phyloP scores from a whole-genome alignment of 2,797 vertebrate species.

The Sebastes alutus region DNA sequence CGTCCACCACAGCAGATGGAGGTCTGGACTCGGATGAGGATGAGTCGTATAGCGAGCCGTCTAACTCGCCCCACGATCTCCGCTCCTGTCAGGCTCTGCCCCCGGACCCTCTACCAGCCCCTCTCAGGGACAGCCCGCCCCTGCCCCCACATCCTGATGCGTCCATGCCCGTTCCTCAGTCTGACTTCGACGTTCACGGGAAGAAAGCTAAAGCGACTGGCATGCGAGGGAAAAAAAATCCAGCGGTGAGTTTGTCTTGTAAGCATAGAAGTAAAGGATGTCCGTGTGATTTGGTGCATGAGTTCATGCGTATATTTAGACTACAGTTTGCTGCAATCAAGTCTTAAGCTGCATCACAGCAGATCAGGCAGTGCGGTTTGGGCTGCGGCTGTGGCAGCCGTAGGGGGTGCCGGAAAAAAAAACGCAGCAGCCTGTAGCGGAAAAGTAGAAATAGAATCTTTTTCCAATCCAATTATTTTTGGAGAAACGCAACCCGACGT shows the following conservation, averaged over 20 bases:
- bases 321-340: background rate
- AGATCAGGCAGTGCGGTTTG: no score
- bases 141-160: conserved; percentile 86
- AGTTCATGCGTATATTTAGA: background rate
- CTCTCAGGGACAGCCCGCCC: conserved; percentile 88
- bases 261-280: background rate
- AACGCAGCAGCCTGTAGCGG: no score
- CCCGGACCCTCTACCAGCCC: conserved; percentile 84
- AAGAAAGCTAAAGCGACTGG: conserved; percentile 62
- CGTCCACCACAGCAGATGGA: conserved; percentile 86
- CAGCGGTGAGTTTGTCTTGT: conserved; percentile 60
- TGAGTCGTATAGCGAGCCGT: conserved; percentile 70
- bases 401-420: no score
- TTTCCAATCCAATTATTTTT: no score
- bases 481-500: no score
- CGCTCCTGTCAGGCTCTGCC: conserved; percentile 61
- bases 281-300: background rate
- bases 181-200: conserved; percentile 74
- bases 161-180: conserved; percentile 91
- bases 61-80: conserved; percentile 63
- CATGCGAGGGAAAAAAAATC: conserved; percentile 70
- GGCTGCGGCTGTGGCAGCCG: no score
- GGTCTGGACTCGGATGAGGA: conserved; percentile 91
- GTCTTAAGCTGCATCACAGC: no score
- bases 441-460: no score